These are phyloP conservation scores for Sceloporus undulatus DNA, from an alignment of 2,113 vertebrate genomes.

Conservation along the genomic window DNA sequence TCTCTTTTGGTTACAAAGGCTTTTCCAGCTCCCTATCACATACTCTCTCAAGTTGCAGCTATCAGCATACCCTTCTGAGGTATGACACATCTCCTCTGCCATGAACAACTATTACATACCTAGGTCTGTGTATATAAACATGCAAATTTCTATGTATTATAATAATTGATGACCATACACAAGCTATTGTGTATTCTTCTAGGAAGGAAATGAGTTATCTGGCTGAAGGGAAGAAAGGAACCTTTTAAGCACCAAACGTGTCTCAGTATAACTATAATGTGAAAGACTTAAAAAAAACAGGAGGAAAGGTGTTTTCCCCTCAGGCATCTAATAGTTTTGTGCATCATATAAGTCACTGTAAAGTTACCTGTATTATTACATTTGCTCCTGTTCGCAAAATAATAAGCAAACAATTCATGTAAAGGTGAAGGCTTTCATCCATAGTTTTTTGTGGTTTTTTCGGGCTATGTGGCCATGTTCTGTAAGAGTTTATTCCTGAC, in stretches of 20 bases:
- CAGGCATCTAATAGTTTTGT: not conserved
- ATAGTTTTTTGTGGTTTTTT: no score
- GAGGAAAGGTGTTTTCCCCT: not conserved
- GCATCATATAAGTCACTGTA: not conserved
- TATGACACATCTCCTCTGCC: not conserved
- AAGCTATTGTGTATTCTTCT: constrained; percentile 9
- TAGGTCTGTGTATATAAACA: not conserved
- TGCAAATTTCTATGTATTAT: not conserved
- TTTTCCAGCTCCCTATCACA: not conserved
- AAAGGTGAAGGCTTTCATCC: not conserved
- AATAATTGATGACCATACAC: not conserved
- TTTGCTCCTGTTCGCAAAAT: not conserved
- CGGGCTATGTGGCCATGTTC: no score
- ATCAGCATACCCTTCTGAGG: not conserved
- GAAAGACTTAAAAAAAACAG: constrained; percentile 1
- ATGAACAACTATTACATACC: not conserved
- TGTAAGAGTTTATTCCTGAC: no score
- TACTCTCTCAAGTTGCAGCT: not conserved
- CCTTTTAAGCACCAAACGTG: not conserved
- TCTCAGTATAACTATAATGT: not conserved
- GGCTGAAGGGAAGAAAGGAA: not conserved
- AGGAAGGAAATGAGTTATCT: not conserved
- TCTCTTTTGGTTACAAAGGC: not conserved
- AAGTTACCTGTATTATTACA: not conserved
- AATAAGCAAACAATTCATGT: not conserved